Percentiles rank a stretch among this genome's conserved stretches.
These are phyloP conservation scores for Meiosimyza platycephala DNA, from an alignment of 2,888 invertebrate genomes.

Conservation along the genomic window DNA sequence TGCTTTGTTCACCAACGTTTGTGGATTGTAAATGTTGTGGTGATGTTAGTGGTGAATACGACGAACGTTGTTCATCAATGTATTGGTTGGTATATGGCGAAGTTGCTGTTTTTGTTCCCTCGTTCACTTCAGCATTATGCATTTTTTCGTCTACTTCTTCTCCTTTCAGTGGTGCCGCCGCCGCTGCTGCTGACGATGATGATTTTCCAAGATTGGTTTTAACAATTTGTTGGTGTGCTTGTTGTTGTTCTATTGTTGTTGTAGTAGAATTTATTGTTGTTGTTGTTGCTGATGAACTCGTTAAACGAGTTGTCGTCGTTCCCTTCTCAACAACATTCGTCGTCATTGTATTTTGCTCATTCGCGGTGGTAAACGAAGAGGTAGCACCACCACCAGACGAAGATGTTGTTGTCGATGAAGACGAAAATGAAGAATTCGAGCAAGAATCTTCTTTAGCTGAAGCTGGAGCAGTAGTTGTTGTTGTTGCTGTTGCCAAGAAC, in stretches of 20 bases:
- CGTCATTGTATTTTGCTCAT: conserved; percentile 43
- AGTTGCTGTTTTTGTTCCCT: neutral
- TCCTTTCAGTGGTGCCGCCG: neutral
- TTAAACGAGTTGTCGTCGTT: conserved; percentile 49
- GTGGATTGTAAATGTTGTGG: conserved; percentile 15
- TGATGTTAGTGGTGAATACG: neutral
- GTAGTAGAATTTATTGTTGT: conserved; percentile 21
- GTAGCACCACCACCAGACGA: conserved; percentile 15
- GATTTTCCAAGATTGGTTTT: conserved; percentile 26
- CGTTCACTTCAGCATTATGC: neutral
- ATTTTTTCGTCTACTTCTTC: neutral
- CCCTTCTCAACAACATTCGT: conserved; percentile 23
- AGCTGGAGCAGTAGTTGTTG: conserved; percentile 36
- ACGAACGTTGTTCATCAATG: conserved; percentile 1
- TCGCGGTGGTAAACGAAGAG: neutral
- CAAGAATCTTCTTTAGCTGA: conserved; percentile 54
- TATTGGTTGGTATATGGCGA: neutral
- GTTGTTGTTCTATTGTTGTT: conserved; percentile 21
- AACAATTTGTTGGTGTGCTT: conserved; percentile 41
- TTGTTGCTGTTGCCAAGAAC: conserved; percentile 41
- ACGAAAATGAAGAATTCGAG: conserved; percentile 52
- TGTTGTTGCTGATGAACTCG: conserved; percentile 38
- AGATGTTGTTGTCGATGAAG: conserved; percentile 42
- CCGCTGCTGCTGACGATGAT: conserved; percentile 23
- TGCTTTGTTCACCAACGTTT: conserved; percentile 29